Conservation (phyloP, 2,113 vertebrate genomes). For the Casuarius casuarius region DNA sequence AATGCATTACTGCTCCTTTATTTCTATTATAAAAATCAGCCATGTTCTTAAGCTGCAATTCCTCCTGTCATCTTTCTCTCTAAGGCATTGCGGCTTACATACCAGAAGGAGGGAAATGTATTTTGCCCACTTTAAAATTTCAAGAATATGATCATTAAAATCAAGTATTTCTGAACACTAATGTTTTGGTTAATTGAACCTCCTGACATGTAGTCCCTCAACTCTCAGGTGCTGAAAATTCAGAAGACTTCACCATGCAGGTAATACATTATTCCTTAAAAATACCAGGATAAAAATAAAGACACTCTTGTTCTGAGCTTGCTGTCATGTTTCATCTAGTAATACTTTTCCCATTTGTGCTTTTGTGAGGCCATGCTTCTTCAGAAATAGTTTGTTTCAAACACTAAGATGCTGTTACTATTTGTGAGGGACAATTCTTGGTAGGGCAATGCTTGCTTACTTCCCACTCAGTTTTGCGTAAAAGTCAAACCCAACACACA, state of each 20-base stretch:
- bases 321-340: constrained; percentile 6
- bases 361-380: neutral
- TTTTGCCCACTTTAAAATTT: constrained; percentile 29
- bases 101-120: neutral
- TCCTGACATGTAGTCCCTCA: constrained; percentile 1
- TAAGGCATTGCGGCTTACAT: neutral
- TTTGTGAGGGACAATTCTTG: neutral
- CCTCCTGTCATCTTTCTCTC: neutral
- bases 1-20: neutral
- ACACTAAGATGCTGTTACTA: neutral
- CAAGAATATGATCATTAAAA: constrained; percentile 19
- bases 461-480: neutral
- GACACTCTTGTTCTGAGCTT: neutral
- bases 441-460: neutral
- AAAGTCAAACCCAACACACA: neutral
- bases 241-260: neutral
- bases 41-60: neutral
- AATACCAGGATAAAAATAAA: neutral
- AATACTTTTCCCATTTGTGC: neutral
- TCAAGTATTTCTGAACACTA: neutral
- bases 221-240: constrained; percentile 5
- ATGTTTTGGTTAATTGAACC: constrained; percentile 54
- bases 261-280: constrained; percentile 12
- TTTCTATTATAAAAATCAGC: neutral
- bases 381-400: constrained; percentile 41